These are phyloP conservation scores for Beris chalybata DNA, from an alignment of 2,888 invertebrate genomes.

Conservation along the genomic window DNA sequence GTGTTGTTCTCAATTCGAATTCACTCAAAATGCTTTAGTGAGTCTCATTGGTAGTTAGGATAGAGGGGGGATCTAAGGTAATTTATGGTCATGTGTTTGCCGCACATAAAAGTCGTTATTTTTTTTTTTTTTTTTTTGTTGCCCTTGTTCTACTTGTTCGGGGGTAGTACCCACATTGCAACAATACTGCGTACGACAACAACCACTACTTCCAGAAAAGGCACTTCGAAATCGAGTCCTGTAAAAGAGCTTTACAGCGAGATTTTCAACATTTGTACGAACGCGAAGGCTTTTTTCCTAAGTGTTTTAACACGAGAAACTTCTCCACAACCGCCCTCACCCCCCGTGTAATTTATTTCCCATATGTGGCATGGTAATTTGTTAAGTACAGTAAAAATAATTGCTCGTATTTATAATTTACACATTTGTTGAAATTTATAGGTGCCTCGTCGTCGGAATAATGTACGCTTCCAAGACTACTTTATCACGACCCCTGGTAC, in stretches of 20 bases:
- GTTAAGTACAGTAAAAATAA: conserved; percentile 59
- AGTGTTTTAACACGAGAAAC: too few species aligned
- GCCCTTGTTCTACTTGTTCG: neutral
- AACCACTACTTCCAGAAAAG: too few species aligned
- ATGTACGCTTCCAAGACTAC: conserved; percentile 26
- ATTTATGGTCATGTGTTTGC: conserved; percentile 35
- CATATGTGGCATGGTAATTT: conserved; percentile 58
- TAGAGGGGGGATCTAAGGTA: conserved; percentile 6
- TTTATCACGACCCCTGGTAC: conserved; percentile 30
- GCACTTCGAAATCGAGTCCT: too few species aligned
- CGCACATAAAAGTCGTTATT: conserved; percentile 28
- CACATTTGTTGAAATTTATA: conserved; percentile 56
- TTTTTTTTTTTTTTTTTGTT: neutral
- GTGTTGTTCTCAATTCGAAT: neutral
- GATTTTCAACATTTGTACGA: too few species aligned
- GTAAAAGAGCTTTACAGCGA: too few species aligned
- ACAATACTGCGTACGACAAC: too few species aligned
- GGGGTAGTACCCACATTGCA: neutral
- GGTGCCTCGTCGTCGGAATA: conserved; percentile 38
- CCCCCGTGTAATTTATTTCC: conserved; percentile 45
- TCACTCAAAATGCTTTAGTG: conserved; percentile 27
- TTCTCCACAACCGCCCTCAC: neutral
- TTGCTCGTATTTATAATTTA: conserved; percentile 58
- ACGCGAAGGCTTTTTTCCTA: too few species aligned
- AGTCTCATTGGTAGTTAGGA: conserved; percentile 25